phyloP scores from a whole-genome alignment of 2,888 invertebrate species.

The Celastrina argiolus region DNA sequence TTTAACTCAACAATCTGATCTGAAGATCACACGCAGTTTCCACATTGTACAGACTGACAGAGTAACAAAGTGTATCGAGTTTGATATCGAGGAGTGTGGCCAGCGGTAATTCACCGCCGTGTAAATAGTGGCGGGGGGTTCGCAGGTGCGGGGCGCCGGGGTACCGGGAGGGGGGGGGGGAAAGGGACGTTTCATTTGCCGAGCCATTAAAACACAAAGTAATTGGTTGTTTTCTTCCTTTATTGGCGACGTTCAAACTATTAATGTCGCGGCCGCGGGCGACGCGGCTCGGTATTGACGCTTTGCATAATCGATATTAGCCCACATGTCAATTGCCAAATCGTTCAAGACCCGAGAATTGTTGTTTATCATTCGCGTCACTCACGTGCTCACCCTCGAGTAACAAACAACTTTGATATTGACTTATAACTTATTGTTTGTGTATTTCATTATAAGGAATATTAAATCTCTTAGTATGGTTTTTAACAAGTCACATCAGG shows the following conservation, averaged over 20 bases:
- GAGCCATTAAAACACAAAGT: conserved; percentile 32
- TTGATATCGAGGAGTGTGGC: background rate
- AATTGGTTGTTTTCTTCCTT: conserved; percentile 30
- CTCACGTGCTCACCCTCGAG: background rate
- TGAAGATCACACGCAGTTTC: no score
- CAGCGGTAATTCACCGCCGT: conserved; percentile 8
- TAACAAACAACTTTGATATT: background rate
- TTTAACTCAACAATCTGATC: background rate
- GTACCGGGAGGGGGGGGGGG: background rate
- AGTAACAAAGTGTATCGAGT: background rate
- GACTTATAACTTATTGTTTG: no score
- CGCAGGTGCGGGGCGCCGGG: background rate
- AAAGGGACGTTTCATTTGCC: conserved; percentile 28
- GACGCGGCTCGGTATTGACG: background rate
- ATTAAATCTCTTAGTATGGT: no score
- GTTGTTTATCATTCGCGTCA: background rate
- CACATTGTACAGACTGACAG: background rate
- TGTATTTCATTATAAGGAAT: no score
- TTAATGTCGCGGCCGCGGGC: conserved; percentile 23
- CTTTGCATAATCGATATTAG: background rate
- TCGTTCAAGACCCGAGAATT: background rate
- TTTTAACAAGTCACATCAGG: no score
- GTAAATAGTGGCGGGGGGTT: background rate
- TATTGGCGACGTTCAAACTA: conserved; percentile 26
- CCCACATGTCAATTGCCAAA: background rate